Evolutionary conservation across 2,888 invertebrate species (phyloP).

Genomic region (Capitulum mitella): DNA sequence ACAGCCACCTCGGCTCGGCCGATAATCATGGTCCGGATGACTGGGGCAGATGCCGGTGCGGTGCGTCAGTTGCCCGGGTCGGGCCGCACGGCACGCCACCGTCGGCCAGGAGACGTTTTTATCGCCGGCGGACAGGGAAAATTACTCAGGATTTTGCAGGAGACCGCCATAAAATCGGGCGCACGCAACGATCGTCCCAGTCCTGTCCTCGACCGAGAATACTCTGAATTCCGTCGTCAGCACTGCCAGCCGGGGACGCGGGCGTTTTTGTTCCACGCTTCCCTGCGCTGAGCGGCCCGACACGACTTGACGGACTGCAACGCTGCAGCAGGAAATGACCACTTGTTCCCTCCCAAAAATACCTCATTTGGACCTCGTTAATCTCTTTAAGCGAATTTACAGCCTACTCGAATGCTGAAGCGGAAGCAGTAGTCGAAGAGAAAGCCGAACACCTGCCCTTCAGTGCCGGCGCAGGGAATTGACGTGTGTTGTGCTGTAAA

Average conservation of each 20-base stretch:
- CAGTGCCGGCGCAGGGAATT: too few species aligned
- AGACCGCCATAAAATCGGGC: conserved; percentile 5
- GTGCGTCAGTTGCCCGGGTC: too few species aligned
- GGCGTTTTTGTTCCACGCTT: not conserved
- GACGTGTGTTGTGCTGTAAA: too few species aligned
- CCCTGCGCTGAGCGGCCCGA: not conserved
- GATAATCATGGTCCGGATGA: too few species aligned
- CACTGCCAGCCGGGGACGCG: not conserved
- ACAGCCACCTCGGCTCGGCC: too few species aligned
- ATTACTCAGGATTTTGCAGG: conserved; percentile 11
- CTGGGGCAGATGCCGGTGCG: too few species aligned
- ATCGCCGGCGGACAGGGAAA: conserved; percentile 24
- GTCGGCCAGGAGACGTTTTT: too few species aligned
- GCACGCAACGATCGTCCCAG: not conserved
- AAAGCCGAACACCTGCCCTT: not conserved
- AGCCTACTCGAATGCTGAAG: not conserved
- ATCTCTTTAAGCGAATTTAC: not conserved
- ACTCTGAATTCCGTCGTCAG: not conserved
- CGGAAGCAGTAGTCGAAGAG: conserved; percentile 21
- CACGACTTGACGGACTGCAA: not conserved
- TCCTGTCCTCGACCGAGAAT: not conserved
- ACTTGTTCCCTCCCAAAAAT: not conserved
- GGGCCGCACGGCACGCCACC: too few species aligned
- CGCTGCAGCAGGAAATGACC: not conserved
- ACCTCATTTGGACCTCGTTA: not conserved